Percentiles rank a stretch among this genome's conserved stretches.
Evolutionary conservation across 2,888 invertebrate genomes (phyloP).

Genomic region (Eristalinus sepulchralis): DNA sequence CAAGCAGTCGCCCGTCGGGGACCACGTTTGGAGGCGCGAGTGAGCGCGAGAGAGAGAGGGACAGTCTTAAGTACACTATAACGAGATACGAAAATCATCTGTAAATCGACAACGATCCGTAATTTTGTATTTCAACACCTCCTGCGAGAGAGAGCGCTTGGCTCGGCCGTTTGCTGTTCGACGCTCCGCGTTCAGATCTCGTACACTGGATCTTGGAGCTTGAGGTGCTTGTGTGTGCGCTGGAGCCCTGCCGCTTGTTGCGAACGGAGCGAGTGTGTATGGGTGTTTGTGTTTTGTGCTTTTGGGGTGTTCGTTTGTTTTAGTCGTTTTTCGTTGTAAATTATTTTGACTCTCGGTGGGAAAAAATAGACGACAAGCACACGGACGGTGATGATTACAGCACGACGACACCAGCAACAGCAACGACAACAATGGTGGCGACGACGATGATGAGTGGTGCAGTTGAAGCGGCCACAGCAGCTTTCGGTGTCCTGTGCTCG

Average conservation of each 20-base stretch:
- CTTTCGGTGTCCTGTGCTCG: constrained; percentile 77
- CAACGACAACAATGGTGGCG: constrained; percentile 53
- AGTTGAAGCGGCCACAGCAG: constrained; percentile 67
- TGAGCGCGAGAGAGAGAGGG: constrained; percentile 37
- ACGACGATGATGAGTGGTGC: constrained; percentile 76
- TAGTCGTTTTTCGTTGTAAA: constrained; percentile 55
- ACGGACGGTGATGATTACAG: constrained; percentile 12
- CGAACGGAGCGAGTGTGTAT: constrained; percentile 69
- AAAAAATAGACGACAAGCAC: constrained; percentile 20
- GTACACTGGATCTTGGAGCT: constrained; percentile 67
- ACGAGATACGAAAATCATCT: constrained; percentile 75
- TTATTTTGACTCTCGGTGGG: constrained; percentile 60
- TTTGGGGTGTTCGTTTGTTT: constrained; percentile 56
- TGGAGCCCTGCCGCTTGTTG: constrained; percentile 41
- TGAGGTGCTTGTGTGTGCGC: not conserved
- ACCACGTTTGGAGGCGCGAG: constrained; percentile 46
- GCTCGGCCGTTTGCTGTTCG: constrained; percentile 66
- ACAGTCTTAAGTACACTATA: constrained; percentile 48
- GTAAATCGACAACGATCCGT: constrained; percentile 79
- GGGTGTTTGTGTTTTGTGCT: constrained; percentile 16
- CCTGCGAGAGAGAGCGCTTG: constrained; percentile 71
- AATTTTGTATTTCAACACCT: constrained; percentile 81
- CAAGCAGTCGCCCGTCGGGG: constrained; percentile 36
- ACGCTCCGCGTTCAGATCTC: constrained; percentile 77
- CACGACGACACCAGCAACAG: constrained; percentile 12